Conservation (phyloP, 2,113 vertebrate genomes). For the Anseranas semipalmata region DNA sequence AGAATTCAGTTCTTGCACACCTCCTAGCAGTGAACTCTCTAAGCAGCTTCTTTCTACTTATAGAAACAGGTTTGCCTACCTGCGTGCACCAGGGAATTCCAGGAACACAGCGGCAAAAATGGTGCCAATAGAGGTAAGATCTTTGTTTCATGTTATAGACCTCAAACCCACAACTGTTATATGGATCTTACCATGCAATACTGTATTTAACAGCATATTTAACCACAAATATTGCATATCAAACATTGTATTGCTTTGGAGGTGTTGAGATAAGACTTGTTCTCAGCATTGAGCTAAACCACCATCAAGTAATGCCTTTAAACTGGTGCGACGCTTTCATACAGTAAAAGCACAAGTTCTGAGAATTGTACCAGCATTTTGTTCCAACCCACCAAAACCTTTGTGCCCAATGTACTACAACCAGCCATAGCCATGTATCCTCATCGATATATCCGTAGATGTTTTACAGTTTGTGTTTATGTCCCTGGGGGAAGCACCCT, state of each 20-base stretch:
- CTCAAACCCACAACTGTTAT: background rate
- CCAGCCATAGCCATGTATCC: background rate
- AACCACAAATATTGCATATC: background rate
- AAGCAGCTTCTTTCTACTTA: background rate
- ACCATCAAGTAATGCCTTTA: background rate
- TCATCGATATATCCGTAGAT: background rate
- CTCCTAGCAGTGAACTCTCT: background rate
- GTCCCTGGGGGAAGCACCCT: background rate
- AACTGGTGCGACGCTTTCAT: background rate
- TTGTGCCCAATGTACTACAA: background rate
- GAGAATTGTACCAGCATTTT: background rate
- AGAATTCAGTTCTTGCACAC: background rate
- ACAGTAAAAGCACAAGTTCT: background rate
- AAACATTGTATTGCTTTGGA: background rate
- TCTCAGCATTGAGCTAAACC: background rate
- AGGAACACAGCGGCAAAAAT: background rate
- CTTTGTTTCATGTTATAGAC: background rate
- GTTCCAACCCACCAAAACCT: background rate
- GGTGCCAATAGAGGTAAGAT: rapidly evolving
- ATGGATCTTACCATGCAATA: background rate
- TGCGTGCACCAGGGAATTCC: background rate
- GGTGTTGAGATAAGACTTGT: background rate
- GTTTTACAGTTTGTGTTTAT: background rate
- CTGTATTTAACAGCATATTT: background rate
- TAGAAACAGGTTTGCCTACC: background rate